Base-by-base conservation (phyloP, 2,888 invertebrate species). In the Lepidocyrtinus sp. region DNA sequence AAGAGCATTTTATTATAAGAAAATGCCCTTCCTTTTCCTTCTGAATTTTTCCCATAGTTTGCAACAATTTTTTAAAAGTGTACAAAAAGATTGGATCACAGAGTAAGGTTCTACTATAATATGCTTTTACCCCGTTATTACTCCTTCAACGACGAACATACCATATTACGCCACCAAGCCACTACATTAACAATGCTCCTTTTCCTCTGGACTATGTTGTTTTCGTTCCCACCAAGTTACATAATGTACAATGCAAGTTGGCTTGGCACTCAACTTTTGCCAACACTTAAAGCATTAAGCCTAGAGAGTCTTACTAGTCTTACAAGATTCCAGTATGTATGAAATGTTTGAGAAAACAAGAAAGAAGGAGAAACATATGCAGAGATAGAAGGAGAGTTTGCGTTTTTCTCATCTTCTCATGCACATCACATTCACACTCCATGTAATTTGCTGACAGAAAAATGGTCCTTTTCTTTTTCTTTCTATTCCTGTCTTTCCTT, bases 361-460 rank as follows among this genome's bases (percentile, higher is more conserved):
- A 36, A 36, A 19, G 65, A 65, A 25, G 25, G 17, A 15, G 63
- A 15, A 21, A 24, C 59, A 50, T 69, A 68, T 75, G 75, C 75
- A 75, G 67, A 68, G 5, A 24, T 55, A 59, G 12, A 36, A 36
- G n/a, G 59, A 55, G n/a, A 12, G 36, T 36, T 19, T 61, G 59
- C 71, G 64, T 72, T 69, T 75, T 69, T 73, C 81, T 73, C 81
- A 75, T 80, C 76, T 74, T 80, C 75, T 70, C 81, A 77, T 81
- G 78, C 82, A 79, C 75, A 70, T 77, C 80, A 81, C 80, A 81
- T 81, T 83, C 82, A 83, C 82, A 83, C 82, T 81, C 82, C 82
- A 83, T 81, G 82, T 83, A 83, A 83, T 83, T 83, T 83, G 82
- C 80, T 83, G 79, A 79, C 80, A 81, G 82, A 83, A 80, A 82